Evolutionary conservation across 2,888 invertebrate genomes (phyloP), one percentile per base, ranked within the genome.

Genomic region (Gasteruption jaculator): DNA sequence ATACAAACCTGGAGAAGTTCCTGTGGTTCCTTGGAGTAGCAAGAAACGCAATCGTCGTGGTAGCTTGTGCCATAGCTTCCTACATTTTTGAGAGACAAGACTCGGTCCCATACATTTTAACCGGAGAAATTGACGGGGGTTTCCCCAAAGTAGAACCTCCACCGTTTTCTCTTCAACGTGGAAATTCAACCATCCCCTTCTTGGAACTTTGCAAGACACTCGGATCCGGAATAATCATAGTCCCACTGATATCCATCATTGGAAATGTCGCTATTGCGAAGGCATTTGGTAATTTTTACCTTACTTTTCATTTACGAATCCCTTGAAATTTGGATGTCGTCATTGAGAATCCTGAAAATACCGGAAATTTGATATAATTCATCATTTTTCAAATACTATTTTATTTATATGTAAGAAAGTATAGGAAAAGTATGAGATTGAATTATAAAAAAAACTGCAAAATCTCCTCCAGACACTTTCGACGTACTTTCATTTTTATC

Each of bases 261-360:
- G 85, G 85, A 36, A 85, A 86, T 53, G 82, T 89, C 26, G 88
- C 89, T 3, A 88, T 90, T 48, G 87, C 86, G n/a, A 89, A 88
- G 71, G 83, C 86, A 40, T 89, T 89, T 68, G 80, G 88, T 87
- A 73, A 79, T n/a, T n/a, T n/a, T n/a, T n/a, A n/a, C n/a, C n/a
- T n/a, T n/a, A n/a, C n/a, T n/a, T n/a, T n/a, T n/a, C n/a, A n/a
- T n/a, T n/a, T n/a, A n/a, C n/a, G n/a, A n/a, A n/a, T n/a, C n/a
- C n/a, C n/a, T n/a, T n/a, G n/a, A n/a, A n/a, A n/a, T n/a, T n/a
- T n/a, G n/a, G n/a, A n/a, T n/a, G n/a, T n/a, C n/a, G n/a, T n/a
- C n/a, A n/a, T n/a, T n/a, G n/a, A n/a, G n/a, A n/a, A n/a, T n/a
- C n/a, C n/a, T n/a, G n/a, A n/a, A n/a, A n/a, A n/a, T n/a, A n/a